phyloP scores from a whole-genome alignment of 2,888 invertebrate species.

The Alloplasta piceator region DNA sequence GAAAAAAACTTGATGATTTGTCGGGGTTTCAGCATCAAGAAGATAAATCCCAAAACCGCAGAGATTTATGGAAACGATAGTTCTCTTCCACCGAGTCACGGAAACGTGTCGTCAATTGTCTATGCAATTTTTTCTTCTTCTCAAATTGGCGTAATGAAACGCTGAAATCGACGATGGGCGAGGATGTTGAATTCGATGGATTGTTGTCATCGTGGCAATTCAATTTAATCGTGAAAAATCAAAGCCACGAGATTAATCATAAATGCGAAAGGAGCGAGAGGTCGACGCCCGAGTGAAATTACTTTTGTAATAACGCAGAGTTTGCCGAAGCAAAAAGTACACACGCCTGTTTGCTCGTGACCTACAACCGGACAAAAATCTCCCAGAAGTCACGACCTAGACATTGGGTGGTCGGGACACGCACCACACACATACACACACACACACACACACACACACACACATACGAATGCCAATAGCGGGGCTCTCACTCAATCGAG shows the following conservation, averaged over 20 bases:
- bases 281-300: neutral
- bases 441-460: neutral
- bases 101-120: conserved; percentile 48
- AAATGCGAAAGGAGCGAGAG: neutral
- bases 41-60: conserved; percentile 55
- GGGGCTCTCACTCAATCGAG: conserved; percentile 37
- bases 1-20: conserved; percentile 13
- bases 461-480: neutral
- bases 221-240: neutral
- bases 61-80: conserved; percentile 13
- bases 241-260: neutral
- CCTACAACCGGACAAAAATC: conserved; percentile 60
- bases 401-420: conserved; percentile 67
- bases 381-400: conserved; percentile 73
- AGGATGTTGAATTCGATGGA: conserved; percentile 57
- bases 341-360: conserved; percentile 57
- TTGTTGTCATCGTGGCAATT: neutral
- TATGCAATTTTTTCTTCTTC: neutral
- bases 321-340: neutral
- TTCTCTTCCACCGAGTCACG: conserved; percentile 52
- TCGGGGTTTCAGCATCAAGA: conserved; percentile 4
- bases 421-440: neutral
- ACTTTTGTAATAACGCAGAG: conserved; percentile 6
- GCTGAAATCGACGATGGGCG: conserved; percentile 11
- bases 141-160: neutral